These are phyloP conservation scores for Tympanoctomys barrerae DNA, from an alignment of 2,797 vertebrate species.

Conservation along the genomic window DNA sequence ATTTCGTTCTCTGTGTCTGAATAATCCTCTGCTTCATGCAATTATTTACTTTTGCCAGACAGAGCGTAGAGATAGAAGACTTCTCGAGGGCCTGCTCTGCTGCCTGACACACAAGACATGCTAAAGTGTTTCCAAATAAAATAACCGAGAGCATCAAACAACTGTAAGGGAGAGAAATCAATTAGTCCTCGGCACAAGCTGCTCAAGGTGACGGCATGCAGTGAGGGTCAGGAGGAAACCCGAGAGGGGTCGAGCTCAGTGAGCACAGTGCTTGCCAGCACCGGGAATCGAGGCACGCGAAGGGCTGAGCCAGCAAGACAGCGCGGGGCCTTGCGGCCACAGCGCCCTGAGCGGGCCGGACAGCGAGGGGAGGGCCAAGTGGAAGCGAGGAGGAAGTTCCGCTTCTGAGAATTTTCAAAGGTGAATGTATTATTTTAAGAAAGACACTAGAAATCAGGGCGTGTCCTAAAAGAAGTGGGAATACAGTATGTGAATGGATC, in stretches of 20 bases:
- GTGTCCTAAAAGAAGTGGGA: neutral
- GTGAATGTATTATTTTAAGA: neutral
- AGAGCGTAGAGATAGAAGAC: neutral
- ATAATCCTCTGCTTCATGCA: neutral
- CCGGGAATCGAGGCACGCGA: neutral
- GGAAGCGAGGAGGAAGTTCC: neutral
- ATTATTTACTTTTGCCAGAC: neutral
- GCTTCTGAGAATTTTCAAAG: neutral
- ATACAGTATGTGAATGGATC: neutral
- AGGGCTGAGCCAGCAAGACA: neutral
- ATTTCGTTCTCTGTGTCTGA: neutral
- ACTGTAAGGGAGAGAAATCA: neutral
- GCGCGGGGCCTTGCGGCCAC: neutral
- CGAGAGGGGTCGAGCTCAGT: neutral
- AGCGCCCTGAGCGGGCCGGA: neutral
- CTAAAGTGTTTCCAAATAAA: neutral
- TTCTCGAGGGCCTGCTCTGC: neutral
- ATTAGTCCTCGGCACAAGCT: neutral
- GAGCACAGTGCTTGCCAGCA: neutral
- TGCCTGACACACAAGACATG: neutral
- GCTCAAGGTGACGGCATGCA: neutral
- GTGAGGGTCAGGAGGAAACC: neutral
- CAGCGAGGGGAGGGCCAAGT: neutral
- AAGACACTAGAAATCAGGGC: neutral
- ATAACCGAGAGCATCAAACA: neutral